Base-by-base conservation (phyloP, 2,888 invertebrate species). In the Eueremaeus valkanovi region DNA sequence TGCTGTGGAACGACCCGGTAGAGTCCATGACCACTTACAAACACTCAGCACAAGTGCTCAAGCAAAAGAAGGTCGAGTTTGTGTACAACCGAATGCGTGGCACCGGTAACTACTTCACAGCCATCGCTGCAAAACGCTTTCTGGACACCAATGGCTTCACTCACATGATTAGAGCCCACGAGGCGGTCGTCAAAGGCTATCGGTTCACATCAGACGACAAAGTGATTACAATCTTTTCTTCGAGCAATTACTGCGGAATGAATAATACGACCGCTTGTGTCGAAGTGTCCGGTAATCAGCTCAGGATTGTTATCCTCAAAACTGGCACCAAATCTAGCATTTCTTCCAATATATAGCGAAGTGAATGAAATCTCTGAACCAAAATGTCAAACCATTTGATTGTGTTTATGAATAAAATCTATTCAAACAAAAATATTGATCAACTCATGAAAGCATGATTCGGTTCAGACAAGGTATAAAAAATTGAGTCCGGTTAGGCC, bases 1-100 rank as follows among this genome's bases (percentile, higher is more conserved):
- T 70, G 8, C 13, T 70, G 45, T 70, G 70, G 70, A 70, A 70
- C 45, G 70, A 70, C 45, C 70, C 70, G 21, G 45, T 70, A 21
- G 70, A 70, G 27, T 45, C 42, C 1, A 70, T 70, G 70, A 36
- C 70, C 42, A 70, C 70, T 45, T 70, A 36, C 29, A 16, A 11
- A 5, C 3, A n/a, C 5, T 31, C 31, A 61, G 33, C 31, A n/a
- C n/a, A 18, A 2, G 3, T 33, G 1, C 63, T 66, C 21, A 3
- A 9, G 13, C 13, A 36, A 11, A 66, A 66, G 21, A 36, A 13
- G n/a, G 11, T 33, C 0, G 1, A 31, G 1, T 66, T 66, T n/a
- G 9, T 36, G 21, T 3, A 33, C 0, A 70, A 70, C 11, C 24
- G 21, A 36, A 11, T 8, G 8, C 70, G 70, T 16, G n/a, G 27